Conservation (phyloP, 1,140 invertebrate genomes). For the Hestina assimilis region DNA sequence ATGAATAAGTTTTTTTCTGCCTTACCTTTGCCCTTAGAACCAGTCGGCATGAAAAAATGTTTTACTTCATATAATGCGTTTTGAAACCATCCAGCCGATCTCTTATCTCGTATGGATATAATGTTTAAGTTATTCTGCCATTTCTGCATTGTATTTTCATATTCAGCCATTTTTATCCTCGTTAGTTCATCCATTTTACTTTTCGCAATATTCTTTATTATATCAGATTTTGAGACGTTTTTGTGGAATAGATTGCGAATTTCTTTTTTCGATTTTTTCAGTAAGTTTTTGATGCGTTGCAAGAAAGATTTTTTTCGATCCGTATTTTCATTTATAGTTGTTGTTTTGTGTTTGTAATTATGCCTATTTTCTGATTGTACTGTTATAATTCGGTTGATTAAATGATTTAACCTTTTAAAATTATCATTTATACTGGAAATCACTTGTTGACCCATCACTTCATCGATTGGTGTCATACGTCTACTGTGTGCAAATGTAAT, state of each 20-base stretch:
- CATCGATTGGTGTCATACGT: constrained; percentile 32
- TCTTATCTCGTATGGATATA: constrained; percentile 32
- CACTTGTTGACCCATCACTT: constrained; percentile 24
- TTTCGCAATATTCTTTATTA: constrained; percentile 37
- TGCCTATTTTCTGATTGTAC: constrained; percentile 10
- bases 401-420: constrained; percentile 32
- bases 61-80: constrained; percentile 40
- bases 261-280: constrained; percentile 46
- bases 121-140: constrained; percentile 49
- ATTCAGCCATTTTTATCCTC: constrained; percentile 34
- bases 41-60: constrained; percentile 46
- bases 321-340: constrained; percentile 2
- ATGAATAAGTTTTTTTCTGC: constrained; percentile 17
- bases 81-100: constrained; percentile 26
- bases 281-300: constrained; percentile 43
- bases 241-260: constrained; percentile 35
- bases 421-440: constrained; percentile 34
- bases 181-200: constrained; percentile 40
- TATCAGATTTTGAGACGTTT: constrained; percentile 38
- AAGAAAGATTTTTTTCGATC: constrained; percentile 39
- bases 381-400: constrained; percentile 30
- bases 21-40: constrained; percentile 38
- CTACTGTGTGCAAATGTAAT: constrained; percentile 37
- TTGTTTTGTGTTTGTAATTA: constrained; percentile 3
- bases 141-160: constrained; percentile 41